Evolutionary conservation across 92 coral and sea anemone genomes (phyloP), one percentile per base, ranked within the genome.

Genomic region (Diadumene lineata): DNA sequence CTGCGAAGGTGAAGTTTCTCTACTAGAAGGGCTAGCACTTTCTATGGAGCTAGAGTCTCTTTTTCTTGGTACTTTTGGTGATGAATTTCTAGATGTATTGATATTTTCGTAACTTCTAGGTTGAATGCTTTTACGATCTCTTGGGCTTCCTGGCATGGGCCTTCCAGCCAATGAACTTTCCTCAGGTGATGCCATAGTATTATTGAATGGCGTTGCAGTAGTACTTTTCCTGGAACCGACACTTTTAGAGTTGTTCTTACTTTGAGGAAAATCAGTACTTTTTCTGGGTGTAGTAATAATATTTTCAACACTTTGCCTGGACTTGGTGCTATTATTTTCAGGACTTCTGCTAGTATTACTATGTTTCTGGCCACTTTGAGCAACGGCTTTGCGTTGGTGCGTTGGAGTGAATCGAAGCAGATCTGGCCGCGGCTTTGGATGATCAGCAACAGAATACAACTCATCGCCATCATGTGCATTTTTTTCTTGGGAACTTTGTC

Each of bases 381-480:
- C 19, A 25, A 60, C 48, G n/a, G n/a, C n/a, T n/a, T n/a, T n/a
- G 7, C 75, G 2, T 48, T 62, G 68, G 13, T 62, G 68, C 11
- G 11, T 15, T 56, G 65, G 77, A 72, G 66, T 57, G 32, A 34
- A 57, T 38, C 62, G 63, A 22, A 72, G 77, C 0, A 60, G 17
- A 0, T 61, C 33, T 28, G 77, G 77, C 21, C 46, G 63, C 11
- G 77, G 66, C 77, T 72, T 72, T 32, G 77, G 56, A 34, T 72
- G 62, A 0, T 72, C 66, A 72, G 77, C 66, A 17, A 72, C 31
- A 6, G 77, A 56, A 57, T 72, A 72, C 13, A 72, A 55, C 17
- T 53, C 75, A 31, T 72, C 55, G 30, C 25, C 66, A 8, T 31
- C 66, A 0, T 56, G n/a, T n/a, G n/a, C n/a, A n/a, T n/a, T n/a